Base-by-base conservation (phyloP, 2,888 invertebrate species). In the Diabrotica balteata region DNA sequence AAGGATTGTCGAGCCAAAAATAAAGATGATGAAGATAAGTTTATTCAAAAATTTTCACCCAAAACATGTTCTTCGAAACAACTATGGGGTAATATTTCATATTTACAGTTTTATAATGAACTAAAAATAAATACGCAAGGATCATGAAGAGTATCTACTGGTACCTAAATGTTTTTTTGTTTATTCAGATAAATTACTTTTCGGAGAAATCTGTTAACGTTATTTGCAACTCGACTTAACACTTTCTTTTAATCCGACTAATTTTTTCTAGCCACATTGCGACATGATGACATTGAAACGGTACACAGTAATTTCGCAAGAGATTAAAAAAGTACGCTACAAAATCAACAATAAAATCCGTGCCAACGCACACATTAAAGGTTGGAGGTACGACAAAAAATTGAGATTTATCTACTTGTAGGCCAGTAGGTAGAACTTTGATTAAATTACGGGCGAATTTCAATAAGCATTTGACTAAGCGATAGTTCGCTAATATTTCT, bases 331-430 rank as follows among this genome's bases (percentile, higher is more conserved):
- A 55, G 49, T 50, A 22, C 46, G 55, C 53, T 43, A 61, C 55
- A 57, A 64, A 68, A 68, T 58, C 47, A 51, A 63, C 53, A 55
- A 54, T 45, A 55, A 53, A 68, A 68, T 60, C 52, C 61, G 60
- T 61, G 68, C 58, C 68, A 68, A 52, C 61, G 60, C 63, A 57
- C 63, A 57, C 60, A 32, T 22, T 45, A 51, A 62, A 68, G 61
- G 64, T 68, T 65, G 58, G 11, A 63, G 17, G 59, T 45, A 58
- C 11, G 43, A 60, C 10, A 59, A 66, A 60, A 60, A 59, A 45
- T 11, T 17, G 17, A 8, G 32, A 32, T 47, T 47, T 47, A 47
- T 9, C 10, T 9, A 47, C 47, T 8, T 47, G 47, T 47, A 47
- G 47, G 47, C 47, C 47, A 47, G 47, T 9, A 47, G 32, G 32